Evolutionary conservation across 2,113 vertebrate species (phyloP).

Genomic region (Tragelaphus buxtoni): DNA sequence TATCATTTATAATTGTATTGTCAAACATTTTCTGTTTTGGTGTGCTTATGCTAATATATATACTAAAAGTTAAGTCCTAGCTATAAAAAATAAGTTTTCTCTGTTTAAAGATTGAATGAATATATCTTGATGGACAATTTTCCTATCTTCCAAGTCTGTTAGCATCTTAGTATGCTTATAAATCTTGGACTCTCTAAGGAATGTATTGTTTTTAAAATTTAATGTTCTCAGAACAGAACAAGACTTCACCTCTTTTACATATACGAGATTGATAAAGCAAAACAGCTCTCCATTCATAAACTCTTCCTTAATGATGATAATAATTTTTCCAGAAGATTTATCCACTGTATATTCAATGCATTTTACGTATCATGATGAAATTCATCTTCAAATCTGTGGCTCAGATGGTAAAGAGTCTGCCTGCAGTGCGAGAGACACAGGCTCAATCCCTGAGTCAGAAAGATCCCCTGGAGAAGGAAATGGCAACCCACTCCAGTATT

Average conservation of each 20-base stretch:
- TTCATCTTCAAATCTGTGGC: background rate
- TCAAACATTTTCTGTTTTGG: background rate
- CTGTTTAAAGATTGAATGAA: background rate
- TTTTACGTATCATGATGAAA: background rate
- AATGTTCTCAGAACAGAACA: background rate
- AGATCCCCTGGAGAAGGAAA: background rate
- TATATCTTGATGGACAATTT: background rate
- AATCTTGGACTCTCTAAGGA: background rate
- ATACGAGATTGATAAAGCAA: background rate
- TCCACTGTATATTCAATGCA: background rate
- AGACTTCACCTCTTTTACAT: background rate
- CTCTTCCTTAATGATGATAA: background rate
- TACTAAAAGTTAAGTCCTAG: background rate
- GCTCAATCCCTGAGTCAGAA: background rate
- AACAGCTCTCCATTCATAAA: background rate
- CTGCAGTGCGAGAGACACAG: background rate
- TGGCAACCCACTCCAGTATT: background rate
- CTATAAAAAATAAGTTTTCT: background rate
- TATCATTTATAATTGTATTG: background rate
- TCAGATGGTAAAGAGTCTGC: background rate
- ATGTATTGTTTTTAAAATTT: background rate
- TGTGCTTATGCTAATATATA: background rate
- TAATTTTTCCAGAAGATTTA: background rate
- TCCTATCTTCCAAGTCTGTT: background rate
- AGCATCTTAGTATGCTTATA: background rate